Conservation (phyloP, 2,113 vertebrate genomes). For the Platanista minor region DNA sequence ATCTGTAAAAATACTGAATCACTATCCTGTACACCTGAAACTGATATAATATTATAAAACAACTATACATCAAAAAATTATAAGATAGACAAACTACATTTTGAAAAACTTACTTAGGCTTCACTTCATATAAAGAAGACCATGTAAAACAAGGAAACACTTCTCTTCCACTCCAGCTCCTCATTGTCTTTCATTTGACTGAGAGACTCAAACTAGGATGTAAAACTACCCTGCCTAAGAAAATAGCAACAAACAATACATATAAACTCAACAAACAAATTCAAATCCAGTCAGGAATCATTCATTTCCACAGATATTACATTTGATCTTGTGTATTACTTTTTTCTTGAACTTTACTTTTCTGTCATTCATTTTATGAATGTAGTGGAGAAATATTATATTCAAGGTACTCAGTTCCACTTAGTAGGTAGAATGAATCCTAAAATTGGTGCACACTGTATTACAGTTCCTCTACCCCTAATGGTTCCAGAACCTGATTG, state of each 20-base stretch:
- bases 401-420: not conserved
- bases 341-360: not conserved
- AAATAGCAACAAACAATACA: not conserved
- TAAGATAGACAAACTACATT: not conserved
- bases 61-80: not conserved
- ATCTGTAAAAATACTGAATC: no score
- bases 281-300: not conserved
- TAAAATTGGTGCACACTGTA: not conserved
- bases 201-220: not conserved
- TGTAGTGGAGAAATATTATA: not conserved
- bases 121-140: not conserved
- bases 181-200: not conserved
- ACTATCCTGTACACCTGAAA: no score
- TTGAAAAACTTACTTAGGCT: not conserved
- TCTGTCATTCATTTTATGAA: not conserved
- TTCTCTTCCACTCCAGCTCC: rapidly evolving
- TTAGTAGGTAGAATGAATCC: not conserved
- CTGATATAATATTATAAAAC: no score
- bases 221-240: not conserved
- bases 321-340: not conserved
- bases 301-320: not conserved
- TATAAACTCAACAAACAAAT: not conserved
- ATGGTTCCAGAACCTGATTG: not conserved
- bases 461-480: not conserved
- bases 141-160: not conserved